These are phyloP conservation scores for Pavo muticus DNA, from an alignment of 2,113 vertebrate species.

Conservation along the genomic window DNA sequence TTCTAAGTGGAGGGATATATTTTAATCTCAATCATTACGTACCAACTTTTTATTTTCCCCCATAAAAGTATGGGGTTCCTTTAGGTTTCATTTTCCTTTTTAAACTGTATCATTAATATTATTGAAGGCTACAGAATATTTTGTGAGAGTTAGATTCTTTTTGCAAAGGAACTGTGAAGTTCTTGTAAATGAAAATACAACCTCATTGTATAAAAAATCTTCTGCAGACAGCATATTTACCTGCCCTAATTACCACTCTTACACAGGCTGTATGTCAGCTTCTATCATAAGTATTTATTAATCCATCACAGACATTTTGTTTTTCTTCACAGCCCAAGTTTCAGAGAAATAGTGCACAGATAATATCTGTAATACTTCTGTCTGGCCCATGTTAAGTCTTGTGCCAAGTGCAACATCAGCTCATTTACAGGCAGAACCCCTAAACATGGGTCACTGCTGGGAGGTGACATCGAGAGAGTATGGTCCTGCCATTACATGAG, in stretches of 20 bases:
- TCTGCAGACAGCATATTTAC: neutral
- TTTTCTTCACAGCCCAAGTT: neutral
- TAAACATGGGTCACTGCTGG: neutral
- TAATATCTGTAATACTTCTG: neutral
- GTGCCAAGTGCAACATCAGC: neutral
- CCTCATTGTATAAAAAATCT: neutral
- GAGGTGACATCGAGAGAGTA: neutral
- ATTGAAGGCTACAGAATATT: neutral
- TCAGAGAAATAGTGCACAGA: neutral
- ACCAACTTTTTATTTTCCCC: neutral
- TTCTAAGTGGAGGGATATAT: conserved; percentile 21
- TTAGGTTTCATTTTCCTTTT: neutral
- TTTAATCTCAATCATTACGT: conserved; percentile 1
- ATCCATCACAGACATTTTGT: neutral
- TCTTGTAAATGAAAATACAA: neutral
- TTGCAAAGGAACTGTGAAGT: neutral
- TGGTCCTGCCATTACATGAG: neutral
- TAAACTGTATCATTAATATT: neutral
- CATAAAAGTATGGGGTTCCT: neutral
- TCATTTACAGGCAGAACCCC: neutral
- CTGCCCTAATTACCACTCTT: neutral
- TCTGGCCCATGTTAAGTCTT: neutral
- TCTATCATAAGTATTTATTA: neutral
- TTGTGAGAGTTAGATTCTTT: neutral
- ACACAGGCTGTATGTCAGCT: neutral